Conservation (phyloP, 2,888 invertebrate species). For the Mechanitis mazaeus region DNA sequence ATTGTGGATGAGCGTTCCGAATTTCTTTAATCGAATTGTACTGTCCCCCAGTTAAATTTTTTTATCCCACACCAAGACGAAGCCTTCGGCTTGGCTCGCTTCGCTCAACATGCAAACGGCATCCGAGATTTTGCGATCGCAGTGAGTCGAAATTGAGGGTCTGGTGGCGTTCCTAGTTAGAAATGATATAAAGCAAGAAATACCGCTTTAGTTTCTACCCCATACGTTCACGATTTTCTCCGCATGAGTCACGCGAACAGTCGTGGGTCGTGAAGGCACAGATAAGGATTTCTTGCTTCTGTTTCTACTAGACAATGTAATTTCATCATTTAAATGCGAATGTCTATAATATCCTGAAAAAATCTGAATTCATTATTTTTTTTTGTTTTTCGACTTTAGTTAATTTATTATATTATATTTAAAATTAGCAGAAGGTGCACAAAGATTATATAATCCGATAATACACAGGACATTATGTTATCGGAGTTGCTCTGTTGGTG, state of each 20-base stretch:
- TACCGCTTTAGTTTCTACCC: constrained; percentile 1
- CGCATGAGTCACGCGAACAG: constrained; percentile 24
- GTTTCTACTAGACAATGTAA: constrained; percentile 19
- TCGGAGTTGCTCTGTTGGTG: constrained; percentile 44
- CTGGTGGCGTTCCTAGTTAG: neutral
- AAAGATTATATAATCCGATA: neutral
- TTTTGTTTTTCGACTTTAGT: no score
- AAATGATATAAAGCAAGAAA: neutral
- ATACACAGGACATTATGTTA: constrained; percentile 2
- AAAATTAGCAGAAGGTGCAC: neutral
- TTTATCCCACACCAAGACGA: no score
- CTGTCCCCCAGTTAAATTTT: no score
- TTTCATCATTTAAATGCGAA: constrained; percentile 7
- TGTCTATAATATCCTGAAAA: no score
- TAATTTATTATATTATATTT: no score
- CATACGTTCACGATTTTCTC: constrained; percentile 12
- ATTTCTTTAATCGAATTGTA: no score
- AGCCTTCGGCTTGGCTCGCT: no score
- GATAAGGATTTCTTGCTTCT: constrained; percentile 25
- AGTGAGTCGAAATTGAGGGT: neutral
- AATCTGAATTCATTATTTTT: no score
- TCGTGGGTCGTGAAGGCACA: constrained; percentile 20
- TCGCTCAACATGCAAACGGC: no score
- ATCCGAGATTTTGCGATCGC: no score
- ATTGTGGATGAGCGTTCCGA: no score